These are phyloP conservation scores for Euspilapteryx auroguttella DNA, from an alignment of 2,888 invertebrate species.

Conservation along the genomic window DNA sequence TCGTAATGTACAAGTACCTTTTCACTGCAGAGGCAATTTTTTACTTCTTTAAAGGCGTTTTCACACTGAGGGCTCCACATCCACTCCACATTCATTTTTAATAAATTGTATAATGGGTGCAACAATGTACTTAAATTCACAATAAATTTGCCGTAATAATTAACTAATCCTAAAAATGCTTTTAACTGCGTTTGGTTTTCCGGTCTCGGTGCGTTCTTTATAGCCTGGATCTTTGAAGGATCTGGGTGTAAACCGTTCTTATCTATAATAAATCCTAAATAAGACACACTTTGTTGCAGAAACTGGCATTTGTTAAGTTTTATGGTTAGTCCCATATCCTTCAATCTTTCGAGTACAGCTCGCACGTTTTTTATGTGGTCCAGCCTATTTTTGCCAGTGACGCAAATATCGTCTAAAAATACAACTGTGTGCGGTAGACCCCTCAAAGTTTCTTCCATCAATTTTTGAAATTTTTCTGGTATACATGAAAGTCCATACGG, in stretches of 20 bases:
- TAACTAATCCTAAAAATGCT: constrained; percentile 12
- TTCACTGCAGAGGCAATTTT: constrained; percentile 7
- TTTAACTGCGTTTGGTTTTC: constrained; percentile 10
- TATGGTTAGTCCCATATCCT: not conserved
- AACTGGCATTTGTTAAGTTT: not conserved
- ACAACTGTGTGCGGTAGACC: constrained; percentile 8
- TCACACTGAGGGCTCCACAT: constrained; percentile 7
- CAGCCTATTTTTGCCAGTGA: constrained; percentile 2
- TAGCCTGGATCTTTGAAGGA: constrained; percentile 7
- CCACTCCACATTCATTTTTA: constrained; percentile 9
- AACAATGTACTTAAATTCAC: constrained; percentile 7
- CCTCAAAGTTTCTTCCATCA: constrained; percentile 8
- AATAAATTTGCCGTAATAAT: constrained; percentile 12
- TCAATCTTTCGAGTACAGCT: not conserved
- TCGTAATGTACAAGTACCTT: not conserved
- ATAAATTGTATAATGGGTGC: constrained; percentile 9
- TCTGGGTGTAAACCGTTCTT: constrained; percentile 3
- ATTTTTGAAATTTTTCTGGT: constrained; percentile 11
- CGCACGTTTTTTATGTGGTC: not conserved
- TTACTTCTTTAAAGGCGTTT: constrained; percentile 9
- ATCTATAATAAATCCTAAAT: constrained; percentile 1
- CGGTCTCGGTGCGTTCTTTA: constrained; percentile 10
- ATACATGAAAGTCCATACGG: constrained; percentile 10
- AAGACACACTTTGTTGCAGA: not conserved
- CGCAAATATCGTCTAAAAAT: constrained; percentile 10